Evolutionary conservation across 2,797 vertebrate genomes (phyloP).

Genomic region (Rousettus madagascariensis): DNA sequence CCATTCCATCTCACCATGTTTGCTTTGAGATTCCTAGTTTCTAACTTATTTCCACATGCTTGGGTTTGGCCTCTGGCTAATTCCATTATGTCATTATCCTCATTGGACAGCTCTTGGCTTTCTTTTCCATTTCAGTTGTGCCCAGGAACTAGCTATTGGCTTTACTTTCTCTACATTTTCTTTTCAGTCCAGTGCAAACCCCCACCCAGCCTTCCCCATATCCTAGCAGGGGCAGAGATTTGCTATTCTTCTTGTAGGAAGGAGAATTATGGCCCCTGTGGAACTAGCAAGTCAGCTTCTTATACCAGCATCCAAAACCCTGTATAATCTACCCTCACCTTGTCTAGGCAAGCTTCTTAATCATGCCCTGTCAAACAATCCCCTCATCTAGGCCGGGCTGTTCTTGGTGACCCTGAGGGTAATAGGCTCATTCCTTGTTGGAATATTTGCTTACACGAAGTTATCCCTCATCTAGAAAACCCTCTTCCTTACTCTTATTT

Average conservation of each 20-base stretch:
- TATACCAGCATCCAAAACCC: no score
- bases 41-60: background rate
- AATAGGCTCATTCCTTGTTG: background rate
- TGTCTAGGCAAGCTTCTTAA: background rate
- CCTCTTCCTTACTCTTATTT: background rate
- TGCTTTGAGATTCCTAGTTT: background rate
- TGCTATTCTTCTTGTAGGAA: background rate
- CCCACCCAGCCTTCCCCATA: background rate
- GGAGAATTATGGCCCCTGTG: background rate
- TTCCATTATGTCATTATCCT: background rate
- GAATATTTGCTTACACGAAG: background rate
- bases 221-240: background rate
- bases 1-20: background rate
- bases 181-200: background rate
- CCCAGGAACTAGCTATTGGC: background rate
- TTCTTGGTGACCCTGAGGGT: background rate
- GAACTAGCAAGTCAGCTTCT: background rate
- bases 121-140: background rate
- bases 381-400: background rate
- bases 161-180: background rate
- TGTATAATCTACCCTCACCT: background rate
- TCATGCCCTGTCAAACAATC: background rate
- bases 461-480: background rate
- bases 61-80: background rate
- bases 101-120: background rate